phyloP scores from a whole-genome alignment of 2,888 invertebrate genomes.

The Argyresthia goedartella region DNA sequence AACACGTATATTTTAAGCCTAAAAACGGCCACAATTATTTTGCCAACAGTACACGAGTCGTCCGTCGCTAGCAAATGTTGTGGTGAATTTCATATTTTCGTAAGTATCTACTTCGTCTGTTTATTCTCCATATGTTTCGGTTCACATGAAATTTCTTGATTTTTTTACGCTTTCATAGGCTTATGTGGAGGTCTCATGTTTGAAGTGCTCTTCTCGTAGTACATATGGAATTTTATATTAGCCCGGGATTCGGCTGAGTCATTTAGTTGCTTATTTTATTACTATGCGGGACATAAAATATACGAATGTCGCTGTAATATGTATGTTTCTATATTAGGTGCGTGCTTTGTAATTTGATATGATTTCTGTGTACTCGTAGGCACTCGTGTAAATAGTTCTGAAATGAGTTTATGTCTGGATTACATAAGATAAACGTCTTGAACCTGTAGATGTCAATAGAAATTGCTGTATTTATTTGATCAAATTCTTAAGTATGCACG shows the following conservation, averaged over 20 bases:
- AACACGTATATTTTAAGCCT: not conserved
- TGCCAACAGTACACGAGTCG: constrained; percentile 36
- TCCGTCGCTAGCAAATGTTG: constrained; percentile 66
- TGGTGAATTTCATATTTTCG: constrained; percentile 72
- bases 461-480: too few species aligned
- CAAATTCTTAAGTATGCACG: too few species aligned
- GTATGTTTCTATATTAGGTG: too few species aligned
- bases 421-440: too few species aligned
- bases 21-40: constrained; percentile 10
- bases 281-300: not conserved
- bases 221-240: constrained; percentile 56
- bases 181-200: constrained; percentile 43
- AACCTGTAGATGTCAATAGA: too few species aligned
- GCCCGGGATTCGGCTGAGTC: constrained; percentile 43
- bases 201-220: constrained; percentile 49
- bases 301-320: too few species aligned
- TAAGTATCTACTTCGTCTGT: constrained; percentile 69
- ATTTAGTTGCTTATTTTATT: constrained; percentile 25
- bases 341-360: too few species aligned
- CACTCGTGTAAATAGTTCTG: too few species aligned
- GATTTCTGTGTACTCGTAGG: too few species aligned
- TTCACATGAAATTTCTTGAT: constrained; percentile 68
- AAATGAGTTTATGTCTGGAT: too few species aligned
- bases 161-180: constrained; percentile 69
- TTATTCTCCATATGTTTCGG: constrained; percentile 69